Conservation (phyloP, 1,140 invertebrate species). For the Euglossa dilemma region DNA sequence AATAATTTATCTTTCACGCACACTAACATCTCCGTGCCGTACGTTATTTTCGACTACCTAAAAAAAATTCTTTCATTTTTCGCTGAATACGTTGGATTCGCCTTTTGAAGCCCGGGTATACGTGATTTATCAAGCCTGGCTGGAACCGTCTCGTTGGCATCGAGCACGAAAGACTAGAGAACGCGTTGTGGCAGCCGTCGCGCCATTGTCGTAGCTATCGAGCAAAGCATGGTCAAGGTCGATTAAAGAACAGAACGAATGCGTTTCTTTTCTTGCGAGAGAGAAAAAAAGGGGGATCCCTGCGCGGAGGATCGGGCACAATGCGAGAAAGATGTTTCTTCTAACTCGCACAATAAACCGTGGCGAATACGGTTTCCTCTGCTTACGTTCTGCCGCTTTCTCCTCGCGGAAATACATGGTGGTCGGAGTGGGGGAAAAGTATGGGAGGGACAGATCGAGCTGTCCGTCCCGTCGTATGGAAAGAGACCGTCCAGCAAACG, state of each 20-base stretch:
- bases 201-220: constrained; percentile 46
- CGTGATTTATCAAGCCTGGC: constrained; percentile 30
- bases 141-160: not conserved
- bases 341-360: constrained; percentile 15
- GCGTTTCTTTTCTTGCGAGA: constrained; percentile 17
- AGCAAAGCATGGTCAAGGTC: constrained; percentile 44
- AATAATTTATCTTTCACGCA: not conserved
- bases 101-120: not conserved
- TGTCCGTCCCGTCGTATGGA: not conserved
- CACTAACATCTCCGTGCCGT: not conserved
- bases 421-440: not conserved
- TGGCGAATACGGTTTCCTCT: not conserved
- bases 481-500: constrained; percentile 4
- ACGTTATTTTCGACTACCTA: too few species aligned
- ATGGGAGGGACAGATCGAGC: constrained; percentile 18
- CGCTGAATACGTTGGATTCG: constrained; percentile 6
- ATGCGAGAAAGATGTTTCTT: constrained; percentile 24
- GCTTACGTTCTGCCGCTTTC: not conserved
- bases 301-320: not conserved
- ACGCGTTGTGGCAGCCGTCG: constrained; percentile 2
- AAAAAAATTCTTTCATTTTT: constrained; percentile 3
- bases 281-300: not conserved
- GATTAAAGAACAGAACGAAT: constrained; percentile 43
- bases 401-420: not conserved
- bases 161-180: not conserved